phyloP scores from a whole-genome alignment of 2,797 vertebrate genomes.

The Luscinia luscinia region DNA sequence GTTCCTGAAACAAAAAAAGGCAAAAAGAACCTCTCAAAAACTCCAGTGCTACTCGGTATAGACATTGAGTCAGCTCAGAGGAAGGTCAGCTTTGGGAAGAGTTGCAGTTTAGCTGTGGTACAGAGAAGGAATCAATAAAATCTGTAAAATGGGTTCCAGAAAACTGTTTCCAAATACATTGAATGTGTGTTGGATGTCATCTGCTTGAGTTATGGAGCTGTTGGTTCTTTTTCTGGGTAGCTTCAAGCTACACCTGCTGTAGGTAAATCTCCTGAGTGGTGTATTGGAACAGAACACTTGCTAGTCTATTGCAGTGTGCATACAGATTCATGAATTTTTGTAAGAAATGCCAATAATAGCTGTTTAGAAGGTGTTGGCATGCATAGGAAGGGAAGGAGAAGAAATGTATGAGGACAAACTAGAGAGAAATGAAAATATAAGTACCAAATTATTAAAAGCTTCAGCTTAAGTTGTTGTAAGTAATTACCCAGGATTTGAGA shows the following conservation, averaged over 20 bases:
- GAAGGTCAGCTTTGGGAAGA: not conserved
- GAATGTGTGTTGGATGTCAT: not conserved
- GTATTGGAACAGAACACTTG: not conserved
- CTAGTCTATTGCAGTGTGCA: not conserved
- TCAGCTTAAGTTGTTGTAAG: not conserved
- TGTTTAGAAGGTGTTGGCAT: not conserved
- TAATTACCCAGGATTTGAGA: not conserved
- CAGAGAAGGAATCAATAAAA: not conserved
- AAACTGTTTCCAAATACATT: not conserved
- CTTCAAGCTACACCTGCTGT: not conserved
- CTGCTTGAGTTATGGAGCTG: not conserved
- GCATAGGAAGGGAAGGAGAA: not conserved
- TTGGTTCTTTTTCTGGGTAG: not conserved
- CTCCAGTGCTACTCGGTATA: not conserved
- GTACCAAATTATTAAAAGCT: not conserved
- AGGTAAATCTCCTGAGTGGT: not conserved
- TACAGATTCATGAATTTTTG: not conserved
- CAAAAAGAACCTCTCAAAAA: not conserved
- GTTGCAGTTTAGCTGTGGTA: not conserved
- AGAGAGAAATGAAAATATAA: not conserved
- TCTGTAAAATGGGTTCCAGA: not conserved
- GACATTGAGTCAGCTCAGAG: not conserved
- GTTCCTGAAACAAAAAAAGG: not conserved
- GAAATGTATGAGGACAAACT: not conserved
- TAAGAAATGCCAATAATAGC: not conserved